Percentiles rank a stretch among this genome's conserved stretches.
Evolutionary conservation across 2,797 vertebrate genomes (phyloP).

Genomic region (Serranus cabrilla): DNA sequence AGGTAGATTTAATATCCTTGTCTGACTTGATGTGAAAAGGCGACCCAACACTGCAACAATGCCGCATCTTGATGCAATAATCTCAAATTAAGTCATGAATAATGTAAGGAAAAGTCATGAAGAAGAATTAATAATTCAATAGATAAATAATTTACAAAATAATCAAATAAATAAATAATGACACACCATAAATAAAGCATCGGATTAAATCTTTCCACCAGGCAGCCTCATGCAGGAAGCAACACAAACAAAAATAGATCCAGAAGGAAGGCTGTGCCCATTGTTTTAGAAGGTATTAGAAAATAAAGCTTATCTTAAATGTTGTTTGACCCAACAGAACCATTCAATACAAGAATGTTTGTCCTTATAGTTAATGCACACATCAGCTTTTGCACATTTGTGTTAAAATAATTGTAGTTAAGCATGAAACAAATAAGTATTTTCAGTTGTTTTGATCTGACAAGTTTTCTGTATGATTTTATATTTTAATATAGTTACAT

Average conservation of each 20-base stretch:
- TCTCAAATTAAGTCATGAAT: slow-evolving; percentile 99
- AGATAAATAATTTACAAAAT: slow-evolving; percentile 99
- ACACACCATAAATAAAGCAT: slow-evolving; percentile 97
- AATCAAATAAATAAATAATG: slow-evolving; percentile 99
- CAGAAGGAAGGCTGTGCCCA: slow-evolving; percentile 58
- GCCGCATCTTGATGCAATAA: slow-evolving; percentile 98
- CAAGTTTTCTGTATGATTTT: background rate
- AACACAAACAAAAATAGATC: slow-evolving; percentile 87
- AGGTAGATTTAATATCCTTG: slow-evolving; percentile 96
- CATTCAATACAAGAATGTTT: background rate
- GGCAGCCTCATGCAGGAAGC: slow-evolving; percentile 90
- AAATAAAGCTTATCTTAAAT: slow-evolving; percentile 16
- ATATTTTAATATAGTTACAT: background rate
- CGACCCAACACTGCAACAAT: slow-evolving; percentile 94
- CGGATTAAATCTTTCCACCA: slow-evolving; percentile 95
- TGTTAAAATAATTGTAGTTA: slow-evolving; percentile 4
- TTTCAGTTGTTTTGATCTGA: slow-evolving; percentile 4
- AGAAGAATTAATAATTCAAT: slow-evolving; percentile 99
- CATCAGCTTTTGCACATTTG: background rate
- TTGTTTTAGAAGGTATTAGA: slow-evolving; percentile 23
- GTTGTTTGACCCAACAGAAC: slow-evolving; percentile 17
- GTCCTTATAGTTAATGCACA: background rate
- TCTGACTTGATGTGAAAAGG: slow-evolving; percentile 90
- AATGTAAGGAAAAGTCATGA: slow-evolving; percentile 97
- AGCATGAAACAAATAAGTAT: slow-evolving; percentile 17